Conservation (phyloP, 2,113 vertebrate genomes). For the Dermatemys mawii region DNA sequence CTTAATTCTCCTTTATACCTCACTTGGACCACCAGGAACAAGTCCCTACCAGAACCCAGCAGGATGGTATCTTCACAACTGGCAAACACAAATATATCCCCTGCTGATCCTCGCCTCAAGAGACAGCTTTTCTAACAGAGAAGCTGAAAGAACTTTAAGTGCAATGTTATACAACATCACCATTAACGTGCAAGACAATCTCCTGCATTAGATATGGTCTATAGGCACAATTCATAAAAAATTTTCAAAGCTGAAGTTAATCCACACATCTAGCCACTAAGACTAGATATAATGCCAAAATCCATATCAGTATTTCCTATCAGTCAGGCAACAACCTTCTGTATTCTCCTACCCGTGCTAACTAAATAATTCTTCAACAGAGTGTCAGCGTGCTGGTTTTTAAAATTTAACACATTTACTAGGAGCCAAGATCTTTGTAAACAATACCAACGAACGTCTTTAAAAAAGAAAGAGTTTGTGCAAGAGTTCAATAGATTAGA, state of each 20-base stretch:
- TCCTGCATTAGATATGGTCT: background rate
- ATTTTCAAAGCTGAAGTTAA: background rate
- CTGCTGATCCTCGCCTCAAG: background rate
- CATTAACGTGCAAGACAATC: accelerated
- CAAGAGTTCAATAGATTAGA: background rate
- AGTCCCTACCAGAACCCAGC: background rate
- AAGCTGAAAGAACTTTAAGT: background rate
- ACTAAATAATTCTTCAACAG: background rate
- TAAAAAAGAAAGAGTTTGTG: background rate
- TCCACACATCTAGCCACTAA: background rate
- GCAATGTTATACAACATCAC: background rate
- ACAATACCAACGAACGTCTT: background rate
- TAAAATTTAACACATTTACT: accelerated
- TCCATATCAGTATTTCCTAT: background rate
- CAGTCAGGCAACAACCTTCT: background rate
- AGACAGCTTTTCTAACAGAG: background rate
- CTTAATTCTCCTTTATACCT: background rate
- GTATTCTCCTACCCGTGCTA: background rate
- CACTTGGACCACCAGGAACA: background rate
- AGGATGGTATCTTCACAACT: background rate
- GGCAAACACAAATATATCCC: background rate
- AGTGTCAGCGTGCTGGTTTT: accelerated
- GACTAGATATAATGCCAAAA: background rate
- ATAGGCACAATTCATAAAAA: background rate
- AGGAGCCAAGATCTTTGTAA: background rate